A percentile compares a stretch with the other conserved stretches of the same genome.
phyloP scores from a whole-genome alignment of 2,113 vertebrate genomes.

The Entelurus aequoreus region DNA sequence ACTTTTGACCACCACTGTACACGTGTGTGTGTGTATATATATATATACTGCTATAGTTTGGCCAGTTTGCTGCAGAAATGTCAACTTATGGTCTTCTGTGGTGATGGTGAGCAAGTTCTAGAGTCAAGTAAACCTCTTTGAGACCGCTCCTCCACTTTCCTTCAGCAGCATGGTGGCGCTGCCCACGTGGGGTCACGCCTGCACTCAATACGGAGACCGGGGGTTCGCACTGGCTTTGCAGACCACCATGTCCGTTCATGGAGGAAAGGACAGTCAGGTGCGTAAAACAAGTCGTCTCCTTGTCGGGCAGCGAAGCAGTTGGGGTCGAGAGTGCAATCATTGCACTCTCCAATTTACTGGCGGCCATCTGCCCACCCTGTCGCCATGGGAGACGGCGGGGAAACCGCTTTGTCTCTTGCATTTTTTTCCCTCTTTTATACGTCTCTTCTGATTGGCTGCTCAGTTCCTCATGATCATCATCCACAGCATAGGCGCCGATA shows the following conservation, averaged over 20 bases:
- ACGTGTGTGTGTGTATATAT: no score
- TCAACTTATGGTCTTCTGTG: no score
- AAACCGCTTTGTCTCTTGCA: slow-evolving; percentile 34
- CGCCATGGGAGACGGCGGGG: slow-evolving; percentile 48
- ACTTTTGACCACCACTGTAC: no score
- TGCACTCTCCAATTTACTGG: slow-evolving; percentile 39
- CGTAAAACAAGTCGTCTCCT: slow-evolving; percentile 3
- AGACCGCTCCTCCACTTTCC: no score
- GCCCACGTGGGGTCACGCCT: neutral
- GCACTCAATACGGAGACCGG: slow-evolving; percentile 5
- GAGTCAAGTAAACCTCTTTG: no score
- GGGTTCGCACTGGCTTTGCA: neutral
- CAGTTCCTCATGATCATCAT: no score
- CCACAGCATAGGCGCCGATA: no score
- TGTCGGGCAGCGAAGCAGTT: neutral
- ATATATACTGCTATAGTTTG: no score
- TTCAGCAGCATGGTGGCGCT: no score
- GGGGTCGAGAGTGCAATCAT: slow-evolving; percentile 7
- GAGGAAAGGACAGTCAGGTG: neutral
- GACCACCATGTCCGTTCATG: neutral
- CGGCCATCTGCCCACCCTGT: slow-evolving; percentile 55
- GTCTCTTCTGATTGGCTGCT: no score
- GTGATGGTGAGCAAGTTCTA: no score
- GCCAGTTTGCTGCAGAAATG: no score
- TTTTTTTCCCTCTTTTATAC: slow-evolving; percentile 15